Evolutionary conservation across 2,888 invertebrate genomes (phyloP).

Genomic region (Meiosimyza decipiens): DNA sequence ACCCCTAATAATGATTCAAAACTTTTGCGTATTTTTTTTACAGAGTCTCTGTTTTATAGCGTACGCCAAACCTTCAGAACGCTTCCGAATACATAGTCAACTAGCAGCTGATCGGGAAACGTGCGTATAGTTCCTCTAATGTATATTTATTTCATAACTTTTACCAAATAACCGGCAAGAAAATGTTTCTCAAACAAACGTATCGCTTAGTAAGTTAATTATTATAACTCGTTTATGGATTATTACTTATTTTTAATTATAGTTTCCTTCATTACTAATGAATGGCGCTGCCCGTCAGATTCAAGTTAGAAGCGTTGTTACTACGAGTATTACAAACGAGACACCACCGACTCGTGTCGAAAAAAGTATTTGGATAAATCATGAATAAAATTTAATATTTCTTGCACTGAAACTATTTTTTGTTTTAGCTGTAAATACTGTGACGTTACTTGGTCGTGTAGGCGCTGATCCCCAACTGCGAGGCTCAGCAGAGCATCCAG

Average conservation of each 20-base stretch:
- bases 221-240: neutral
- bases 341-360: conserved; percentile 40
- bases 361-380: conserved; percentile 38
- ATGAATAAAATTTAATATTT: conserved; percentile 24
- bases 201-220: conserved; percentile 20
- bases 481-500: conserved; percentile 84
- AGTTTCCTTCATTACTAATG: conserved; percentile 22
- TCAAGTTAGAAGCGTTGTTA: conserved; percentile 19
- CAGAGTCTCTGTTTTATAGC: too few relatives aligned
- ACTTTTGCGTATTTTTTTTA: too few relatives aligned
- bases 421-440: conserved; percentile 79
- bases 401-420: neutral
- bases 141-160: neutral
- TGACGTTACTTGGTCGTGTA: conserved; percentile 86
- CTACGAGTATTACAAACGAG: conserved; percentile 34
- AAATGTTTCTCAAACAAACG: conserved; percentile 19
- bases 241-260: neutral
- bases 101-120: too few relatives aligned
- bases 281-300: conserved; percentile 1
- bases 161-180: neutral
- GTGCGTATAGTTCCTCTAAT: too few relatives aligned
- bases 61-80: too few relatives aligned
- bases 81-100: too few relatives aligned
- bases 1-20: too few relatives aligned
- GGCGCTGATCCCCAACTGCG: conserved; percentile 90